These are phyloP conservation scores for Stenotaenia linearis DNA, from an alignment of 2,888 invertebrate species.

Conservation along the genomic window DNA sequence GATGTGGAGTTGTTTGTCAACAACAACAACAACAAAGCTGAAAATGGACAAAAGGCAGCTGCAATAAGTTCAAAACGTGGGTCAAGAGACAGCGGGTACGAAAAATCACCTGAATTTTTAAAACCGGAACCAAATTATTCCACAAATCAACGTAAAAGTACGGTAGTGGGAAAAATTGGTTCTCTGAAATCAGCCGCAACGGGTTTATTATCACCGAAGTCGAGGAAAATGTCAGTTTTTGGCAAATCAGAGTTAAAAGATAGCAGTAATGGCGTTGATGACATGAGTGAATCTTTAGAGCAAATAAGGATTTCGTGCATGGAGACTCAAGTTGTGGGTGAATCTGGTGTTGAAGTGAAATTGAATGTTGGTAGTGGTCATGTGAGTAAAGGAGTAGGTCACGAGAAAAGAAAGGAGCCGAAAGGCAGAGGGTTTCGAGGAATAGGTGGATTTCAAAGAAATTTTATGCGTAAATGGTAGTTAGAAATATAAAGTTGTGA, in stretches of 20 bases:
- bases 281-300: neutral
- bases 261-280: neutral
- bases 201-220: neutral
- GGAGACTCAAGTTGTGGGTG: no score
- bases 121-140: neutral
- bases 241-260: neutral
- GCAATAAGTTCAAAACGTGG: neutral
- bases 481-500: no score
- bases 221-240: neutral
- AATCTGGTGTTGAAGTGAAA: neutral
- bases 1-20: neutral
- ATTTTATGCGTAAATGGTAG: neutral
- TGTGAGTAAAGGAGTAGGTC: neutral
- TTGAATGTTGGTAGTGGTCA: neutral
- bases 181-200: no score
- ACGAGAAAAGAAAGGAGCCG: neutral
- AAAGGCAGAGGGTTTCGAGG: slow-evolving; percentile 10
- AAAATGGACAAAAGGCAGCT: neutral
- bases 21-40: neutral
- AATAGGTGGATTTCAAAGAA: slow-evolving; percentile 26
- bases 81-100: neutral
- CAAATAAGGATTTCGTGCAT: neutral
- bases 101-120: neutral
- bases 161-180: neutral
- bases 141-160: neutral